phyloP scores from a whole-genome alignment of 64 coral and sea anemone genomes.

The Montipora foliosa region DNA sequence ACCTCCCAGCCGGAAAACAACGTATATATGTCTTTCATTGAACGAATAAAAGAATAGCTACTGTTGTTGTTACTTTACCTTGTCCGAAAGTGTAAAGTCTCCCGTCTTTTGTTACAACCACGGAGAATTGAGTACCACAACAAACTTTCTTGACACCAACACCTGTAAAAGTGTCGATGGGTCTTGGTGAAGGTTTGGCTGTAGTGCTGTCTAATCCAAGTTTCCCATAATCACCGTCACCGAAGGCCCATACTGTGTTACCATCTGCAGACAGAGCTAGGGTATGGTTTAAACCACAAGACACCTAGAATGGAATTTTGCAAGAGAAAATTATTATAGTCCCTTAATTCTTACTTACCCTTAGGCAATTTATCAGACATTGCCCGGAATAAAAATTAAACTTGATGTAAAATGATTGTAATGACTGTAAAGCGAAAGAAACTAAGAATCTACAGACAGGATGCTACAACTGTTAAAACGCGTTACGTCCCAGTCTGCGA shows the following conservation, averaged over 20 bases:
- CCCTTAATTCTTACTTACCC: background rate
- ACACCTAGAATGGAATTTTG: constrained; percentile 45
- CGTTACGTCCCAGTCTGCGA: too few species aligned
- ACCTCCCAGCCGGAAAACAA: too few species aligned
- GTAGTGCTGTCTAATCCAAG: constrained; percentile 85
- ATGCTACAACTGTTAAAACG: too few species aligned
- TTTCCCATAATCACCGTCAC: constrained; percentile 94
- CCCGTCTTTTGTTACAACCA: constrained; percentile 82
- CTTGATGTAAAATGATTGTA: too few species aligned
- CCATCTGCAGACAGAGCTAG: constrained; percentile 80
- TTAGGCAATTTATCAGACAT: background rate
- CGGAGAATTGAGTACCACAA: constrained; percentile 94
- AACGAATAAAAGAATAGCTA: background rate
- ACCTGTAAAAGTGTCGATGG: constrained; percentile 68
- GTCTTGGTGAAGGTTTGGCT: constrained; percentile 78
- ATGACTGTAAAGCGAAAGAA: too few species aligned
- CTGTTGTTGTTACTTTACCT: constrained; percentile 11
- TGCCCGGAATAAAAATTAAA: background rate
- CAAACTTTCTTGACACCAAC: constrained; percentile 79
- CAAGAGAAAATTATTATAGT: background rate
- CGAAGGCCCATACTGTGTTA: constrained; percentile 85
- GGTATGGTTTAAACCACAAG: constrained; percentile 90
- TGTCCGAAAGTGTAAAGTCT: constrained; percentile 88
- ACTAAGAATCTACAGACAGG: too few species aligned
- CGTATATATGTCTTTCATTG: too few species aligned